These are phyloP conservation scores for Chiridota heheva DNA, from an alignment of 35 echinoderm and acorn worm species.

Conservation along the genomic window DNA sequence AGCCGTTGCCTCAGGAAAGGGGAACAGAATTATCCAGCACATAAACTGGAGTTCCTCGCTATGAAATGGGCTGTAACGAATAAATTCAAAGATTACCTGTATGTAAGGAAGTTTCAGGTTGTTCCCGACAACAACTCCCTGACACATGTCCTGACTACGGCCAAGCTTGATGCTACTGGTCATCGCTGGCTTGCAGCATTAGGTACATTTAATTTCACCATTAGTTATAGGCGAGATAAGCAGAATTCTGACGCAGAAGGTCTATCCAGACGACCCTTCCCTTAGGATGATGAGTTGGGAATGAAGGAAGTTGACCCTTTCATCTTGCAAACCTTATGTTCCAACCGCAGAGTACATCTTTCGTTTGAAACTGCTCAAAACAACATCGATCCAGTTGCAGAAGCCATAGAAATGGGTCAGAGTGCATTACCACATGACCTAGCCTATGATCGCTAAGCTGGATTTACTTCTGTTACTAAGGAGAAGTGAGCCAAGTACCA, in stretches of 20 bases:
- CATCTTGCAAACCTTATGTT: neutral
- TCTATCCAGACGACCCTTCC: conserved; percentile 1
- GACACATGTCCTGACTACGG: neutral
- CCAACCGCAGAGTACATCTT: neutral
- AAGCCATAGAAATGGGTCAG: neutral
- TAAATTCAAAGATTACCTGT: conserved; percentile 46
- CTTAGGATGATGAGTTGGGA: neutral
- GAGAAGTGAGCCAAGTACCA: neutral
- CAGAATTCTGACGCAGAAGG: conserved; percentile 43
- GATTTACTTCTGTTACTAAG: neutral
- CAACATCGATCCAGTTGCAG: neutral
- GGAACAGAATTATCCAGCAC: conserved; percentile 43
- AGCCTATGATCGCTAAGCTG: neutral
- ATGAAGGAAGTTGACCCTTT: neutral
- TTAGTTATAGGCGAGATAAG: conserved; percentile 22
- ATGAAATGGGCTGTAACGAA: conserved; percentile 36
- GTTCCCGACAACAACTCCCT: conserved; percentile 29
- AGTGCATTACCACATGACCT: neutral
- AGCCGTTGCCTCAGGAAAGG: conserved; percentile 37
- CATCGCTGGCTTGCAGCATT: conserved; percentile 56
- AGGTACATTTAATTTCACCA: conserved; percentile 26
- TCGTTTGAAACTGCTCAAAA: neutral
- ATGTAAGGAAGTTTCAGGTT: conserved; percentile 50
- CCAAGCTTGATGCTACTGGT: conserved; percentile 3
- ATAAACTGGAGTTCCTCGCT: conserved; percentile 61